Evolutionary conservation across 2,113 vertebrate genomes (phyloP).

Genomic region (Ciconia stormi): DNA sequence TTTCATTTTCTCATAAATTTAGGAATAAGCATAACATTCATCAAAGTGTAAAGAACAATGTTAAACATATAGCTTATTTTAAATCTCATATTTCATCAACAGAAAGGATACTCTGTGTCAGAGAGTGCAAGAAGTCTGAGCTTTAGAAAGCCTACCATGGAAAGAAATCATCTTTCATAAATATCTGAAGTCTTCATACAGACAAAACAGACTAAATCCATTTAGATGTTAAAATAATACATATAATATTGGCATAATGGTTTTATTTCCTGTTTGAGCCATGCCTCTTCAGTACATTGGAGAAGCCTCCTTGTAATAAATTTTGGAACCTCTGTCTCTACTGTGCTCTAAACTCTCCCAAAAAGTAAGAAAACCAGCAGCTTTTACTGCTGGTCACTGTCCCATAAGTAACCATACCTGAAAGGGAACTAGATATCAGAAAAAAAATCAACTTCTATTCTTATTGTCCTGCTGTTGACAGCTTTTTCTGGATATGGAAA

Average conservation of each 20-base stretch:
- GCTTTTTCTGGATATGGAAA: not conserved
- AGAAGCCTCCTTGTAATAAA: not conserved
- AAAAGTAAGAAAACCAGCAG: not conserved
- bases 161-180: not conserved
- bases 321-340: not conserved
- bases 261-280: not conserved
- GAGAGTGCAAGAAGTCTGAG: not conserved
- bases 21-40: not conserved
- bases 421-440: not conserved
- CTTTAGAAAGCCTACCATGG: not conserved
- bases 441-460: not conserved
- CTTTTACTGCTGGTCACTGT: not conserved
- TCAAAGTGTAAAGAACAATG: not conserved
- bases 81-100: conserved; percentile 5
- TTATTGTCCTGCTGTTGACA: not conserved
- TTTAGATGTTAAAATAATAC: not conserved
- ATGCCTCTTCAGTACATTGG: not conserved
- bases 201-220: not conserved
- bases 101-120: not conserved
- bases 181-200: not conserved
- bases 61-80: not conserved
- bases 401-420: not conserved
- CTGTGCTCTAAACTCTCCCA: not conserved
- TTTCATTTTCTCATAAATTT: conserved; percentile 13
- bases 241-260: not conserved